Evolutionary conservation across 2,797 vertebrate genomes (phyloP), one percentile per base, ranked within the genome.

Genomic region (Protonibea diacanthus): DNA sequence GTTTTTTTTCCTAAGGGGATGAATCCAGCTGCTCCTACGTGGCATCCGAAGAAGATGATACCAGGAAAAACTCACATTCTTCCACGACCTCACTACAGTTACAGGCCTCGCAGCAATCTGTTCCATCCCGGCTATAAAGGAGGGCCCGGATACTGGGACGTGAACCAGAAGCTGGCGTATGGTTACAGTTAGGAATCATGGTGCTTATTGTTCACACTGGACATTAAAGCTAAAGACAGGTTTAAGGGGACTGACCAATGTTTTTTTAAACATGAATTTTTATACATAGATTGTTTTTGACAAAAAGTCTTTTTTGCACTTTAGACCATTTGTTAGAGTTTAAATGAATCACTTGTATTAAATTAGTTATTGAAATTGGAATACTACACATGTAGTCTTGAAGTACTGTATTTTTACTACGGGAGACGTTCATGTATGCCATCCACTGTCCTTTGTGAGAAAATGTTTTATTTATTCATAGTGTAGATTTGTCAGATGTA

Each of bases 391-490:
- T 91, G 72, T 92, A 89, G 81, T 78, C 67, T 89, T 91, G 78
- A 83, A 81, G 84, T 93, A 87, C 81, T 95, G 87, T 95, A 93
- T 94, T 95, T 93, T 92, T 94, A 93, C 89, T 86, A 87, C 82
- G 67, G 82, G 76, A 92, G 81, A 84, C 51, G 45, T 88, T 85
- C 75, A 83, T 89, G 81, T 91, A 80, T 74, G 29, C 27, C 78
- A 85, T 80, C 60, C 82, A 69, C 66, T 81, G 91, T 93, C 81
- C 81, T 90, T 83, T 93, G 86, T 92, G 82, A 91, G 84, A 59
- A 91, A 86, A 85, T 88, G 60, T 93, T 91, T 90, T 94, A 94
- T 95, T 95, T 95, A 94, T 95, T 94, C 76, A 82, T 84, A 83
- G 76, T 89, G 65, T 84, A 85, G 45, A 88, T 70, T 89, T 88